Percentiles rank a stretch among this genome's conserved stretches.
Evolutionary conservation across 2,113 vertebrate genomes (phyloP).

Genomic region (Pao palembangensis): DNA sequence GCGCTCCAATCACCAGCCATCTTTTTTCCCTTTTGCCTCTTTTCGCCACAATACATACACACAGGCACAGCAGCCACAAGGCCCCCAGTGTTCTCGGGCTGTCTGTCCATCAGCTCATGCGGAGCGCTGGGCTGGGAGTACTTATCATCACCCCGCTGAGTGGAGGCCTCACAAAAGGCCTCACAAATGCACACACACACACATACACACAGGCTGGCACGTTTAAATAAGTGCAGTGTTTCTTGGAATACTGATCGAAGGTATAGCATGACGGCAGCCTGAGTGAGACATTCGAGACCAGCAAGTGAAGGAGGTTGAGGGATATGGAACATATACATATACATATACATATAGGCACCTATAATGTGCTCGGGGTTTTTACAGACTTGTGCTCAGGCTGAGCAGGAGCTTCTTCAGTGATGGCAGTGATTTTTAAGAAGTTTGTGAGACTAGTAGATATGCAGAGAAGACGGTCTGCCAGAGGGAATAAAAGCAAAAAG

Average conservation of each 20-base stretch:
- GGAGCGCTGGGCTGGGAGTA: conserved; percentile 68
- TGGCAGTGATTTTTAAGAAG: no score
- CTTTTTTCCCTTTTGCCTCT: conserved; percentile 21
- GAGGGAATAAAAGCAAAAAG: conserved; percentile 31
- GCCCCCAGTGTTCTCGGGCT: conserved; percentile 70
- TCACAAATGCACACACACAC: conserved; percentile 23
- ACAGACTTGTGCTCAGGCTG: no score
- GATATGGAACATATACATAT: no score
- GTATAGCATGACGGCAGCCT: conserved; percentile 48
- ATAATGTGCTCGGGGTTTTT: no score
- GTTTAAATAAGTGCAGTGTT: neutral
- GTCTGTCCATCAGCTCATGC: conserved; percentile 70
- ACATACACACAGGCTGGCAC: conserved; percentile 14
- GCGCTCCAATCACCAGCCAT: conserved; percentile 26
- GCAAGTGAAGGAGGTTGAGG: conserved; percentile 21
- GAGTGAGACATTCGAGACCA: conserved; percentile 25
- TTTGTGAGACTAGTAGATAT: conserved; percentile 7
- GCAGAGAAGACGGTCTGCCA: conserved; percentile 15
- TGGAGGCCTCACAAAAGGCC: conserved; percentile 68
- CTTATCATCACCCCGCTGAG: conserved; percentile 75
- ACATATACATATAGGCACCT: no score
- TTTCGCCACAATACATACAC: conserved; percentile 46
- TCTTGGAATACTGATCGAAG: conserved; percentile 45
- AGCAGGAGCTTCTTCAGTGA: no score
- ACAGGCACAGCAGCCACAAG: conserved; percentile 62